Evolutionary conservation across 2,888 invertebrate species (phyloP).

Genomic region (Elaeidobius kamerunicus): DNA sequence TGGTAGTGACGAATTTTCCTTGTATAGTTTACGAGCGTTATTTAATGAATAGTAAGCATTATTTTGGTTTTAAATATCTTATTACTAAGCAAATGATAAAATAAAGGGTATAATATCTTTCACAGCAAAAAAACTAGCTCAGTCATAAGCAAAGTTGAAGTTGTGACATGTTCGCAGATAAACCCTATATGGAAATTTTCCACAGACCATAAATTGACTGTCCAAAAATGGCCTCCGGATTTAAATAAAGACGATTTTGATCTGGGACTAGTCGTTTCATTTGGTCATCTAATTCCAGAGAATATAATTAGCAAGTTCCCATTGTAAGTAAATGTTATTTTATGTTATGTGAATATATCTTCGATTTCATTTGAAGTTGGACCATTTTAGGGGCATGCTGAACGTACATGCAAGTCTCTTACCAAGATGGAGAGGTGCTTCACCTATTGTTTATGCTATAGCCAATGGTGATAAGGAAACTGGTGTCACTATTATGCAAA

Average conservation of each 20-base stretch:
- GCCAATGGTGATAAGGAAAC: conserved; percentile 77
- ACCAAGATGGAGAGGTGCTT: conserved; percentile 91
- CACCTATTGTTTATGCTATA: conserved; percentile 84
- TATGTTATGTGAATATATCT: not conserved
- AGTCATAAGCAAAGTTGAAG: no score
- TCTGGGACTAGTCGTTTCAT: conserved; percentile 88
- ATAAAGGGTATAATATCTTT: no score
- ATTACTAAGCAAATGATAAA: no score
- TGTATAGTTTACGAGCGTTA: conserved; percentile 68
- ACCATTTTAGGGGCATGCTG: conserved; percentile 74
- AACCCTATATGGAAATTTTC: conserved; percentile 71
- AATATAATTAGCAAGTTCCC: conserved; percentile 74
- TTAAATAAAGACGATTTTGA: conserved; percentile 60
- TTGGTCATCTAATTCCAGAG: conserved; percentile 85
- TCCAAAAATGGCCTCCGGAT: conserved; percentile 50
- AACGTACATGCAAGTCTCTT: conserved; percentile 92
- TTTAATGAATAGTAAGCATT: conserved; percentile 62
- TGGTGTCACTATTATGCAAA: conserved; percentile 85
- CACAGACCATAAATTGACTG: conserved; percentile 53
- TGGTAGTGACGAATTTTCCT: conserved; percentile 80
- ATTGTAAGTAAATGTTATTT: conserved; percentile 59
- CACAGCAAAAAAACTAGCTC: conserved; percentile 54
- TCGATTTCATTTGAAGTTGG: conserved; percentile 1
- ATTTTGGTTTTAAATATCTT: no score
- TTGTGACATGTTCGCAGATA: conserved; percentile 66